phyloP scores from a whole-genome alignment of 2,797 vertebrate genomes.

The Lophius americanus region DNA sequence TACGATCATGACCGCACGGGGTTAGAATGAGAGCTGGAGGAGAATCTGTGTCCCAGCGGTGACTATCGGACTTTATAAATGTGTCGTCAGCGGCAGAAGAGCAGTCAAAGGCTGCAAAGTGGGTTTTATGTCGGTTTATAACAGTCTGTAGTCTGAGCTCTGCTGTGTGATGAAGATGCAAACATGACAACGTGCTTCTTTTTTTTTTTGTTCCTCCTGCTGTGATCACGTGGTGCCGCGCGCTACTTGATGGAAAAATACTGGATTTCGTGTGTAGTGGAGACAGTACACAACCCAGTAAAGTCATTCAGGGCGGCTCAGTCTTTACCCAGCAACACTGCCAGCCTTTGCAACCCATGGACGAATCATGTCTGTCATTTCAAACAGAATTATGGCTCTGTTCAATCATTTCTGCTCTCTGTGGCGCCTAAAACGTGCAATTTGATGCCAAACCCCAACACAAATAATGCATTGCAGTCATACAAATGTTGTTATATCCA shows the following conservation, averaged over 20 bases:
- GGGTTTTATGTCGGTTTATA: no score
- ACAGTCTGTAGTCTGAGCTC: background rate
- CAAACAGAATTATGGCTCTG: background rate
- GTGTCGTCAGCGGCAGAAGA: background rate
- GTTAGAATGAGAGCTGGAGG: conserved; percentile 72
- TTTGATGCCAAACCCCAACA: no score
- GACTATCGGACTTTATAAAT: conserved; percentile 25
- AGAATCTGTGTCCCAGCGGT: conserved; percentile 46
- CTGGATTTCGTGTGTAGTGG: conserved; percentile 83
- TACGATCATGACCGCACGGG: conserved; percentile 78
- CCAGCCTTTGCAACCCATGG: conserved; percentile 15
- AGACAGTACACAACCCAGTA: conserved; percentile 72
- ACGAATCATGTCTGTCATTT: background rate
- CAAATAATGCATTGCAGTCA: no score
- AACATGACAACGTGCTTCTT: conserved; percentile 67
- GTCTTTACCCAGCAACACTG: conserved; percentile 77
- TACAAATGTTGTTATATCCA: background rate
- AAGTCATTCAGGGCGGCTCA: conserved; percentile 73
- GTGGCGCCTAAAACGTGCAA: no score
- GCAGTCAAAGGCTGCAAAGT: no score
- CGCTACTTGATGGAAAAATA: conserved; percentile 90
- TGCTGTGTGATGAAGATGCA: conserved; percentile 66
- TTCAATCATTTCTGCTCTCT: no score
- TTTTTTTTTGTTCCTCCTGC: conserved; percentile 13
- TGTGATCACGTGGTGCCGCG: conserved; percentile 81